phyloP scores from a whole-genome alignment of 1,140 invertebrate genomes.

The Drosophila kikkawai region DNA sequence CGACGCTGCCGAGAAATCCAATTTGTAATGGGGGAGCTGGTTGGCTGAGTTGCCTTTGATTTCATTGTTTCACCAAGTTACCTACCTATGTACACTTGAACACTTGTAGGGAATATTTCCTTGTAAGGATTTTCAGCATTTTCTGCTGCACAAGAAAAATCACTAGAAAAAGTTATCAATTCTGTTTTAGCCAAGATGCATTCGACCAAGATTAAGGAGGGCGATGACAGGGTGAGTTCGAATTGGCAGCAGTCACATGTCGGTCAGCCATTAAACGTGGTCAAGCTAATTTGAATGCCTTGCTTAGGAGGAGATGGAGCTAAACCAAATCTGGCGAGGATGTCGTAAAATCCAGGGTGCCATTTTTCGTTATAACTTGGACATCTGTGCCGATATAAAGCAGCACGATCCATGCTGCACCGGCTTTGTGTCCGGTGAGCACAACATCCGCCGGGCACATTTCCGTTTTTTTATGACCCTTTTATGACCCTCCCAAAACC shows the following conservation, averaged over 20 bases:
- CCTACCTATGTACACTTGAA: constrained; percentile 2
- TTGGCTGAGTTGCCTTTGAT: constrained; percentile 42
- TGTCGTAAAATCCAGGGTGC: constrained; percentile 91
- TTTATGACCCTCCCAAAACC: constrained; percentile 41
- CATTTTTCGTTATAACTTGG: constrained; percentile 88
- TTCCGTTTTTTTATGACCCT: constrained; percentile 31
- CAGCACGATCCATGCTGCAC: constrained; percentile 88
- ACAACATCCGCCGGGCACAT: constrained; percentile 13
- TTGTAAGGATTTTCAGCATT: constrained; percentile 16
- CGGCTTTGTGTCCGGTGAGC: constrained; percentile 88
- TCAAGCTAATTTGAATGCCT: constrained; percentile 43
- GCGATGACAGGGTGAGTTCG: constrained; percentile 70
- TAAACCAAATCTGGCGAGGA: constrained; percentile 88
- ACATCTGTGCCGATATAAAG: constrained; percentile 89
- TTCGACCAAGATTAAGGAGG: constrained; percentile 66
- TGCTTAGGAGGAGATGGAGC: constrained; percentile 65
- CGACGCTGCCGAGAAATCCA: constrained; percentile 58
- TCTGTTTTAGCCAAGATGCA: constrained; percentile 54
- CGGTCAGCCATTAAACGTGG: constrained; percentile 29
- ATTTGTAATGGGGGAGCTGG: constrained; percentile 53
- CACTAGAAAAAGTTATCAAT: constrained; percentile 33
- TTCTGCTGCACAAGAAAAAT: constrained; percentile 35
- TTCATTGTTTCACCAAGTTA: constrained; percentile 51
- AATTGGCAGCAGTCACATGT: not conserved
- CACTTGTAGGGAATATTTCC: constrained; percentile 23